These are phyloP conservation scores for Syngnathus acus DNA, from an alignment of 2,797 vertebrate genomes.

Conservation along the genomic window DNA sequence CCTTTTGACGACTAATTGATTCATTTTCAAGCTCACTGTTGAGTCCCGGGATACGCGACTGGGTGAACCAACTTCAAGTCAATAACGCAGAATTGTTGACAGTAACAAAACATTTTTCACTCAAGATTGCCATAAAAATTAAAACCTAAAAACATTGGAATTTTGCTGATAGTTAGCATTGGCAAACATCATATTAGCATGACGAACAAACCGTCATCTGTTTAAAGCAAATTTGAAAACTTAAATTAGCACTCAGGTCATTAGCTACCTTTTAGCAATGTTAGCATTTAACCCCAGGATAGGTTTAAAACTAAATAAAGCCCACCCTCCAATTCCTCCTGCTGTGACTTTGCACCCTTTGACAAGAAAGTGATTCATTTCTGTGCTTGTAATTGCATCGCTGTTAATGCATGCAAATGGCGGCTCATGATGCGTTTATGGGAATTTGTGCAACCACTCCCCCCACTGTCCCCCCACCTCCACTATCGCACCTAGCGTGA, in stretches of 20 bases:
- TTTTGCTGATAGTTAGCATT: background rate
- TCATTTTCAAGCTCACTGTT: background rate
- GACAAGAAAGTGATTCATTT: slow-evolving; percentile 42
- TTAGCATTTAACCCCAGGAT: background rate
- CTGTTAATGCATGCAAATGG: slow-evolving; percentile 68
- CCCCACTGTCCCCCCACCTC: background rate
- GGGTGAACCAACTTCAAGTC: background rate
- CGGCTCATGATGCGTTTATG: slow-evolving; percentile 51
- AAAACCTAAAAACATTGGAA: background rate
- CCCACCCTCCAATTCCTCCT: slow-evolving; percentile 18
- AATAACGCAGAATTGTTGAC: background rate
- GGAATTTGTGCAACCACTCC: slow-evolving; percentile 15
- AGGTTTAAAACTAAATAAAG: slow-evolving; percentile 23
- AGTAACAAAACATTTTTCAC: background rate
- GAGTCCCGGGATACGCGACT: background rate
- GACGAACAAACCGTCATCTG: too few relatives aligned
- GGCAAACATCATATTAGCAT: too few relatives aligned
- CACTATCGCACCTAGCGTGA: slow-evolving; percentile 35
- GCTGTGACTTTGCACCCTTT: slow-evolving; percentile 14
- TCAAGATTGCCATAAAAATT: too few relatives aligned
- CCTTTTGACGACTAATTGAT: background rate
- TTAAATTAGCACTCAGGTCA: too few relatives aligned
- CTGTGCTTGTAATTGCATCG: slow-evolving; percentile 53
- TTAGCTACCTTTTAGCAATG: too few relatives aligned
- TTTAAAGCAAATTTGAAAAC: too few relatives aligned